These are phyloP conservation scores for Phaethon lepturus DNA, from an alignment of 2,113 vertebrate species.

Conservation along the genomic window DNA sequence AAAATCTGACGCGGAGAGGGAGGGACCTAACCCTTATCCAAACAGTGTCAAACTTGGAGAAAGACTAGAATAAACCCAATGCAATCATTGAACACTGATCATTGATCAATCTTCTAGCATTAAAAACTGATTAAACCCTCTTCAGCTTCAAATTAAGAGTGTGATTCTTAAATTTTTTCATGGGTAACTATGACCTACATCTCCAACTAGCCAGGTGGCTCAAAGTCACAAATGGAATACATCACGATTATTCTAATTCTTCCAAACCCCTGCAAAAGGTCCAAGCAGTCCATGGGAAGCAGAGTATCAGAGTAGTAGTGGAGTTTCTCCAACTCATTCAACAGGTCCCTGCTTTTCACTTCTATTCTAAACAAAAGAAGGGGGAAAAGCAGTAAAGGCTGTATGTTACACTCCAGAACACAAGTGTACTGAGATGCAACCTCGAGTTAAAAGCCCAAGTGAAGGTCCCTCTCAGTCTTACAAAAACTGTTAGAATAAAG, in stretches of 20 bases:
- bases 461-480: background rate
- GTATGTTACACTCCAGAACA: background rate
- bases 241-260: background rate
- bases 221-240: background rate
- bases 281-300: background rate
- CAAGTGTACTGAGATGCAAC: background rate
- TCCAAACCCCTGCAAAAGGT: background rate
- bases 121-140: background rate
- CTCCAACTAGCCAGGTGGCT: background rate
- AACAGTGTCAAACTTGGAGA: background rate
- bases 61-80: background rate
- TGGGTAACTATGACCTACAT: background rate
- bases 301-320: background rate
- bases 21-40: background rate
- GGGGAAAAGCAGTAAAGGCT: background rate
- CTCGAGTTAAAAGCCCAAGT: background rate
- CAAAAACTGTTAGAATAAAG: background rate
- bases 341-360: background rate
- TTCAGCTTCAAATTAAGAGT: background rate
- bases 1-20: background rate
- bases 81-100: background rate
- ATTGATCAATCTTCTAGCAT: background rate
- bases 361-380: background rate
- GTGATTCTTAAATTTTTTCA: background rate
- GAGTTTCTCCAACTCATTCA: background rate